A percentile compares a stretch with the other conserved stretches of the same genome.
These are phyloP conservation scores for Drosophila ananassae DNA, from an alignment of 1,140 invertebrate species.

Conservation along the genomic window DNA sequence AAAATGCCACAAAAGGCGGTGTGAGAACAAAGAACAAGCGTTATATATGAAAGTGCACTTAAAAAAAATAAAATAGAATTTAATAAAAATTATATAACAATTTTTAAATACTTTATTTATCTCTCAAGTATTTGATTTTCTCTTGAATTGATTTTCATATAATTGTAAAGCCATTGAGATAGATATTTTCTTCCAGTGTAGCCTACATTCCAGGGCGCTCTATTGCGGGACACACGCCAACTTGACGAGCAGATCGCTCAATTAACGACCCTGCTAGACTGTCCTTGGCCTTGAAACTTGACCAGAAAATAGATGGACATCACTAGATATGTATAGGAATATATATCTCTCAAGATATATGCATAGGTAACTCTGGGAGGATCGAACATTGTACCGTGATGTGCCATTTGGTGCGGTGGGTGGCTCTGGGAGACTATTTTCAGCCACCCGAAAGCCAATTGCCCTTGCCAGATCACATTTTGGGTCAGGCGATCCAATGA, in stretches of 20 bases:
- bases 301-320: conserved; percentile 4
- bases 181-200: not conserved
- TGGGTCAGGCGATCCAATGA: conserved; percentile 14
- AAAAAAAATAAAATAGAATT: not conserved
- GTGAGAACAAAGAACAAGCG: not conserved
- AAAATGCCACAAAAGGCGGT: conserved; percentile 5
- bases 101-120: not conserved
- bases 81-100: not conserved
- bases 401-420: not conserved
- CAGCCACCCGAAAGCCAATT: not conserved
- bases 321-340: not conserved
- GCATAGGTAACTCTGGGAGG: not conserved
- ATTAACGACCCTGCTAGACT: conserved; percentile 17
- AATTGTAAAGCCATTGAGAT: not conserved
- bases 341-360: not conserved
- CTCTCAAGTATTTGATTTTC: not conserved
- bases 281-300: conserved; percentile 31
- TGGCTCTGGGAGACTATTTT: conserved; percentile 9
- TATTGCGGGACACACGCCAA: conserved; percentile 18
- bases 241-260: conserved; percentile 15
- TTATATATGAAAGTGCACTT: conserved; percentile 7
- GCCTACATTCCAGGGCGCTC: not conserved
- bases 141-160: too few relatives aligned
- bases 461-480: conserved; percentile 24
- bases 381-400: conserved; percentile 15